Evolutionary conservation across 2,113 vertebrate genomes (phyloP).

Genomic region (Sorex araneus): DNA sequence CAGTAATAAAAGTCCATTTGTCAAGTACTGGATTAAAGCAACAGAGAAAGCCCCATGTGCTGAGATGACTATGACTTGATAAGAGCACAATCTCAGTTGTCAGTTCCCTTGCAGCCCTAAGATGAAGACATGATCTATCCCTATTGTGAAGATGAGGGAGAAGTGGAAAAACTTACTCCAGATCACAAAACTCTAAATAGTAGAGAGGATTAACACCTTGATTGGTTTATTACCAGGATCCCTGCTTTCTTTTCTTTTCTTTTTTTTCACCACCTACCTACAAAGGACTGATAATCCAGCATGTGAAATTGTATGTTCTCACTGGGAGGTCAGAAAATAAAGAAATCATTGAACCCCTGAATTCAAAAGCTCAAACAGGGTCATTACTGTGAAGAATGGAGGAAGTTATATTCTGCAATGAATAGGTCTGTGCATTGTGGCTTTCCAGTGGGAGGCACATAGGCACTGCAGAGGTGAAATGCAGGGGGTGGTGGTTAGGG

Average conservation of each 20-base stretch:
- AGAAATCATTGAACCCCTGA: conserved; percentile 71
- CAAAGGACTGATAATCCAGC: conserved; percentile 3
- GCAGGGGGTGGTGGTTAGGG: background rate
- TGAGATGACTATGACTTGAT: background rate
- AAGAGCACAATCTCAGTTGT: background rate
- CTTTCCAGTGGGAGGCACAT: conserved; percentile 19
- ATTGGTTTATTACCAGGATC: background rate
- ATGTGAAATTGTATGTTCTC: conserved; percentile 42
- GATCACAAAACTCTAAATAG: conserved; percentile 20
- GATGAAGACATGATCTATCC: background rate
- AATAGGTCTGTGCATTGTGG: conserved; percentile 49
- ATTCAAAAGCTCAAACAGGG: conserved; percentile 65
- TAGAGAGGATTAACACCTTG: background rate
- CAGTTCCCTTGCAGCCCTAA: background rate
- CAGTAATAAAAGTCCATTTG: background rate
- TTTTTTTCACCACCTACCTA: background rate
- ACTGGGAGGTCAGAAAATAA: conserved; percentile 66
- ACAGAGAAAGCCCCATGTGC: fast-evolving
- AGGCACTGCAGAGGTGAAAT: conserved; percentile 48
- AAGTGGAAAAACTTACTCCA: conserved; percentile 41
- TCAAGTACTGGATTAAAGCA: conserved; percentile 2
- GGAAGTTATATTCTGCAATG: conserved; percentile 35
- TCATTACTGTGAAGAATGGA: conserved; percentile 60
- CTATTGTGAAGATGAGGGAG: background rate
- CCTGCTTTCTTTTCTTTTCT: background rate